Conservation (phyloP, 2,797 vertebrate genomes). For the Acanthis flammea region DNA sequence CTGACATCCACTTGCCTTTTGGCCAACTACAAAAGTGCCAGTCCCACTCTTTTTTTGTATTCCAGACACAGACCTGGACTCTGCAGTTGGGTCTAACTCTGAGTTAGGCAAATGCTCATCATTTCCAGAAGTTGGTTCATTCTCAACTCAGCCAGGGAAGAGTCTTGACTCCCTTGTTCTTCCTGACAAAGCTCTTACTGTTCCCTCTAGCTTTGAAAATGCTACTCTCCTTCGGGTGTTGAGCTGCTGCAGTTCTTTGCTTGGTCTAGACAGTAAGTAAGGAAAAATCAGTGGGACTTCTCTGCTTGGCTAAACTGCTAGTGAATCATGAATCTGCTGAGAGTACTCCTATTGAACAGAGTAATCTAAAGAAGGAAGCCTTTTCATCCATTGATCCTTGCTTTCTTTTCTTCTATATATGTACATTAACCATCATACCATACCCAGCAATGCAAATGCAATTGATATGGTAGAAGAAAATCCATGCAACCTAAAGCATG, state of each 20-base stretch:
- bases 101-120: background rate
- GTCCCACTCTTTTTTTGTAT: background rate
- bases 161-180: background rate
- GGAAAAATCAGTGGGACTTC: background rate
- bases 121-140: background rate
- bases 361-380: background rate
- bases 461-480: background rate
- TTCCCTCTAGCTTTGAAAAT: background rate
- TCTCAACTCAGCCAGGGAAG: background rate
- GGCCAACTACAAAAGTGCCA: background rate
- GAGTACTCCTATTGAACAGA: background rate
- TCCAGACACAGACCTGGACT: background rate
- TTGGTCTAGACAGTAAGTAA: background rate
- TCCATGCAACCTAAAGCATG: background rate
- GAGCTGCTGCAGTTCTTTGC: background rate
- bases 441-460: background rate
- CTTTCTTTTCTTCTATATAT: background rate
- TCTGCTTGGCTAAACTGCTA: background rate
- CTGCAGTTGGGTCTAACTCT: background rate
- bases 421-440: background rate
- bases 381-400: background rate
- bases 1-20: background rate
- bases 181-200: background rate
- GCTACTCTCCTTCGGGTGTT: background rate
- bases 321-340: background rate